These are phyloP conservation scores for Nomada hirtipes DNA, from an alignment of 2,888 invertebrate species.

Conservation along the genomic window DNA sequence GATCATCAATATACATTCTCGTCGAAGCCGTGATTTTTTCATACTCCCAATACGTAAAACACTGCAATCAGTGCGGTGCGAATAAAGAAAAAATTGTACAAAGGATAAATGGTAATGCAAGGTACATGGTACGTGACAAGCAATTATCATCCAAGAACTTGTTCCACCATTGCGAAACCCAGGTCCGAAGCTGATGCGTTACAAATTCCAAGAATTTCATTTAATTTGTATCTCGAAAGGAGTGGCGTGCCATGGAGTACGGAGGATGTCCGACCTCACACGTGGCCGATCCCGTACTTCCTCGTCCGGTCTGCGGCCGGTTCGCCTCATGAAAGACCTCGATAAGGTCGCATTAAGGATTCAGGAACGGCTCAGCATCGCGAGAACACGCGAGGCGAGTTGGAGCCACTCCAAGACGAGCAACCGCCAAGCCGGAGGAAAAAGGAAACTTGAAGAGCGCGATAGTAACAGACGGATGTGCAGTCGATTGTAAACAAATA, in stretches of 20 bases:
- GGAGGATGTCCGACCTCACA: conserved; percentile 35
- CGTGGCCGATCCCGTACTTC: conserved; percentile 34
- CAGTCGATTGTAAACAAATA: conserved; percentile 37
- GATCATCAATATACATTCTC: too few relatives aligned
- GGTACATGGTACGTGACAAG: too few relatives aligned
- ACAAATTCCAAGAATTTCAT: too few relatives aligned
- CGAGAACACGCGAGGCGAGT: conserved; percentile 42
- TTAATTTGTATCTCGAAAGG: background rate
- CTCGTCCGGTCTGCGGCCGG: conserved; percentile 36
- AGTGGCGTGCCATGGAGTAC: background rate
- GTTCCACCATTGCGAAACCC: too few relatives aligned
- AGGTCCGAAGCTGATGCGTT: too few relatives aligned
- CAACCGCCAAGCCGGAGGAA: conserved; percentile 21
- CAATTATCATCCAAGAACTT: too few relatives aligned
- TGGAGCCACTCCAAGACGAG: conserved; percentile 54
- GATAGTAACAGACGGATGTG: conserved; percentile 39
- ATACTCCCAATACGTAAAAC: too few relatives aligned
- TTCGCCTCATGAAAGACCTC: conserved; percentile 49
- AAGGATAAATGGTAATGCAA: too few relatives aligned
- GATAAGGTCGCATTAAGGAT: conserved; percentile 63
- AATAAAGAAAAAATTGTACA: too few relatives aligned
- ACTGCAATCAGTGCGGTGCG: too few relatives aligned
- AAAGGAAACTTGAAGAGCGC: conserved; percentile 16
- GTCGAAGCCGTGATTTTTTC: too few relatives aligned
- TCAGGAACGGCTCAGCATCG: conserved; percentile 51